These are phyloP conservation scores for Philotrypesis tridentata DNA, from an alignment of 1,140 invertebrate species.

Conservation along the genomic window DNA sequence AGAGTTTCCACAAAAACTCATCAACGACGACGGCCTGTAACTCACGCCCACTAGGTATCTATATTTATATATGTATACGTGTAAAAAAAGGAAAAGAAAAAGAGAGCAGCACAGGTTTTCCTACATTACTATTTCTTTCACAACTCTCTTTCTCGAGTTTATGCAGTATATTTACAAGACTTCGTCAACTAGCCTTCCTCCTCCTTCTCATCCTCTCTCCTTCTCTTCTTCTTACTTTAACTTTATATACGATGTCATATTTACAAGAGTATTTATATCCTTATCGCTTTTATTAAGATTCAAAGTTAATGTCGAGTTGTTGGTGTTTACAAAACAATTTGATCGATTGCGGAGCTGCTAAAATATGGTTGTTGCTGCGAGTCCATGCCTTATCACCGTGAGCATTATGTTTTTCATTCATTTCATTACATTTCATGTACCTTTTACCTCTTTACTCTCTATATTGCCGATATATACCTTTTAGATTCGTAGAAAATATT, in stretches of 20 bases:
- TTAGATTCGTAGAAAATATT: neutral
- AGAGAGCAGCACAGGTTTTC: neutral
- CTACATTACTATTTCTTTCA: neutral
- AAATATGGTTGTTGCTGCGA: neutral
- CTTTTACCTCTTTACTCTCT: neutral
- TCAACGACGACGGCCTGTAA: neutral
- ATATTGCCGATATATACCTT: neutral
- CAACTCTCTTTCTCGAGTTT: conserved; percentile 1
- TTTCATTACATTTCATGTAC: neutral
- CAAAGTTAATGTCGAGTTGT: conserved; percentile 19
- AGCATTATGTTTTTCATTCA: neutral
- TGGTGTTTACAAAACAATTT: conserved; percentile 35
- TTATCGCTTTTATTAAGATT: conserved; percentile 38
- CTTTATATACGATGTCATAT: conserved; percentile 34
- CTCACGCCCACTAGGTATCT: neutral
- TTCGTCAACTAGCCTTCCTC: neutral
- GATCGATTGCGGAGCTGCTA: neutral
- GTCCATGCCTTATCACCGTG: conserved; percentile 29
- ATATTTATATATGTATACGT: conserved; percentile 6
- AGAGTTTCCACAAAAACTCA: neutral
- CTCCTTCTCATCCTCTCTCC: neutral
- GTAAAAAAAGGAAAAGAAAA: conserved; percentile 15
- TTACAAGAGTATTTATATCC: conserved; percentile 48
- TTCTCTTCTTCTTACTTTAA: neutral
- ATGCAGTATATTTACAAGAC: conserved; percentile 39